Base-by-base conservation (phyloP, 2,113 vertebrate genomes). In the Hydropotes inermis region DNA sequence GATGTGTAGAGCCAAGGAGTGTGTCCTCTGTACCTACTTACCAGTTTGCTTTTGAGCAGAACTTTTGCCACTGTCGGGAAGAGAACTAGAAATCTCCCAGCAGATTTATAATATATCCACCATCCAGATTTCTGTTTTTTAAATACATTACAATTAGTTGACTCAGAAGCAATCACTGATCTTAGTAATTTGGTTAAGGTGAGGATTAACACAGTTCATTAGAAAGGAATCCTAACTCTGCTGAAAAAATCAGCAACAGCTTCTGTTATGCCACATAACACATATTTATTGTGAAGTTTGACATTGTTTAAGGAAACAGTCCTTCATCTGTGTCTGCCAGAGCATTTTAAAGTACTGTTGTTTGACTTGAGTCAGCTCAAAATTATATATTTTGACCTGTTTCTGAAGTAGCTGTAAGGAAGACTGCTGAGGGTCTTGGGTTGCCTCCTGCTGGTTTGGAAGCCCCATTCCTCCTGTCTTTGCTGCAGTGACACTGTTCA, bases 171-270 rank as follows among this genome's bases (percentile, higher is more conserved):
- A 87, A 25, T 90, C 23, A 67, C 36, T 33, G n/a, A 21, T 93
- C 17, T 90, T 90, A 47, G 70, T 87, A 85, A 81, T 96, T 88
- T 94, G 64, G 55, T 60, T 64, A 83, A 93, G 28, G 28, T 97
- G 54, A 91, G 54, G 79, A 79, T 83, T 61, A 74, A 87, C 10
- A 64, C 12, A 64, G 5, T 33, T 89, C 84, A 30, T 47, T 83
- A 74, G 36, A 94, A 94, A 79, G 43, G 79, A 79, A 81, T 87
- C 84, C 86, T 94, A 94, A 94, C 74, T 96, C 61, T 97, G 3
- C 92, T 90, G 84, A 94, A 45, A 95, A 85, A 61, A 61, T 94
- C 45, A 86, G 16, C 33, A 95, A 92, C 93, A 91, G 57, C 78
- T 92, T 30, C 28, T 81, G 0, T 95, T 92, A n/a, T 13, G 15